Evolutionary conservation across 2,797 vertebrate species (phyloP).

Genomic region (Coregonus suidteri): DNA sequence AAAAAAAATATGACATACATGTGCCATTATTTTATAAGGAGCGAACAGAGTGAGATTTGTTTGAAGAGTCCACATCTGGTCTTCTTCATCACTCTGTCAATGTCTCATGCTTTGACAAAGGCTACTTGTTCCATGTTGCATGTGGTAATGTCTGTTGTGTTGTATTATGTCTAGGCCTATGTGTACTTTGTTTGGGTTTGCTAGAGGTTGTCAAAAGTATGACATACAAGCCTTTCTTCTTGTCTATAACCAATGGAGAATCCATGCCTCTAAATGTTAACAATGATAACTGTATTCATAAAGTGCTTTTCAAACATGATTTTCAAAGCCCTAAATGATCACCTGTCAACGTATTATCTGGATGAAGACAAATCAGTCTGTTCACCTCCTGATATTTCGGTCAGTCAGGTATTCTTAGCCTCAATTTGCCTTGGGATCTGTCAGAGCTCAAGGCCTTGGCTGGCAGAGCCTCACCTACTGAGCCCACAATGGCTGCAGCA

Average conservation of each 20-base stretch:
- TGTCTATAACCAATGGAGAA: neutral
- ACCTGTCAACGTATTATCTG: neutral
- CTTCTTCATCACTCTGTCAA: neutral
- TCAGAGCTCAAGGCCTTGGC: neutral
- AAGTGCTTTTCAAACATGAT: neutral
- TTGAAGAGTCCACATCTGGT: neutral
- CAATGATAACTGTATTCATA: neutral
- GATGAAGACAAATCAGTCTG: neutral
- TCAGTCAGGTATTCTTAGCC: constrained; percentile 1
- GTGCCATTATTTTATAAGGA: neutral
- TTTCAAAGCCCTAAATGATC: neutral
- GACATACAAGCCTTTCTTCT: neutral
- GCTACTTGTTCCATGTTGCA: neutral
- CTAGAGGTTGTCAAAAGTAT: neutral
- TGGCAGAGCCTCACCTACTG: constrained; percentile 15
- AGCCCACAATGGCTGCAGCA: constrained; percentile 40
- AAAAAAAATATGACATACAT: neutral
- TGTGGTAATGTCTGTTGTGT: neutral
- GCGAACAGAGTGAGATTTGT: neutral
- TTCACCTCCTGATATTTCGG: neutral
- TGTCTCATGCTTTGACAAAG: neutral
- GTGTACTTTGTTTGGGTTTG: neutral
- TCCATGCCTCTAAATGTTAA: neutral
- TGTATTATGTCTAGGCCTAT: neutral
- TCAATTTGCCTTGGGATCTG: neutral